Percentiles rank a stretch among this genome's conserved stretches.
These are phyloP conservation scores for Otocyon megalotis DNA, from an alignment of 2,113 vertebrate genomes.

Conservation along the genomic window DNA sequence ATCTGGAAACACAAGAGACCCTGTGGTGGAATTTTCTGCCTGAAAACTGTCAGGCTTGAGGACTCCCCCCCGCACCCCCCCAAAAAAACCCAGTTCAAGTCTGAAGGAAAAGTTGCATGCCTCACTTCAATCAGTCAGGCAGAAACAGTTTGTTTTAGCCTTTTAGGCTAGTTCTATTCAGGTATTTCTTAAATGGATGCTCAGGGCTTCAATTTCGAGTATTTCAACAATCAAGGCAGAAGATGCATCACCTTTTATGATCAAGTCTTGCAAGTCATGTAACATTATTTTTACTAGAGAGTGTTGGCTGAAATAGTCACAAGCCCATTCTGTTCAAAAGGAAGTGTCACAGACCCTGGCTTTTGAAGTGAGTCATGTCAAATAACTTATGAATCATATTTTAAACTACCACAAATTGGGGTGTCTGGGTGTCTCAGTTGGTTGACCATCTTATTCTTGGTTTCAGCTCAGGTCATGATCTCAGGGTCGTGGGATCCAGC, in stretches of 20 bases:
- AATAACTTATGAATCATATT: background rate
- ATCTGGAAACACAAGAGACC: background rate
- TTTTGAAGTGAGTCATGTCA: background rate
- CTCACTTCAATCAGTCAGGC: background rate
- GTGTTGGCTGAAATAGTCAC: background rate
- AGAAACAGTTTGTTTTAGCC: background rate
- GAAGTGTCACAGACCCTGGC: background rate
- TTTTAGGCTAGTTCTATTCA: background rate
- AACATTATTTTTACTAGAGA: background rate
- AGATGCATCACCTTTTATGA: background rate
- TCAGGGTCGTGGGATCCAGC: background rate
- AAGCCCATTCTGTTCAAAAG: background rate
- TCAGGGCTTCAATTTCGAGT: background rate
- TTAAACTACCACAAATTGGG: background rate
- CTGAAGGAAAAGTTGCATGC: background rate
- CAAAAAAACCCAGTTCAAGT: background rate
- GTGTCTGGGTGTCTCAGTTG: no score
- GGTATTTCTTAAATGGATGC: background rate
- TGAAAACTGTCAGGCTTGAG: background rate
- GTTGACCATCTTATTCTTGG: background rate
- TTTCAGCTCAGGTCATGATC: background rate
- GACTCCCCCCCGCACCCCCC: background rate
- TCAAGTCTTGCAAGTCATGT: background rate
- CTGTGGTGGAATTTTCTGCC: background rate
- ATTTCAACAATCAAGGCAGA: background rate